Percentiles rank a stretch among this genome's conserved stretches.
Evolutionary conservation across 1,140 invertebrate species (phyloP).

Genomic region (Penaeus chinensis): DNA sequence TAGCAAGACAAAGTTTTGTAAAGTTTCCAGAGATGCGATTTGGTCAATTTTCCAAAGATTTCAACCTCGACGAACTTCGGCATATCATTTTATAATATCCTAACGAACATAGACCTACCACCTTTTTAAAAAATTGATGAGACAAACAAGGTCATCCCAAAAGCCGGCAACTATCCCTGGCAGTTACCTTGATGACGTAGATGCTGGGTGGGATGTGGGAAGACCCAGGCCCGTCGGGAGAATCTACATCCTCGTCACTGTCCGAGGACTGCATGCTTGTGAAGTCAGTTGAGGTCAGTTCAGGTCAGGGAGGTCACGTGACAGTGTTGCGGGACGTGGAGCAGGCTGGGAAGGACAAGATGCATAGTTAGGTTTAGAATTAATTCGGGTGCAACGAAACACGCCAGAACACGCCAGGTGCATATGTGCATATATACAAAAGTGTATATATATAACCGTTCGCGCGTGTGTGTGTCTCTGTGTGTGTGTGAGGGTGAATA

Average conservation of each 20-base stretch:
- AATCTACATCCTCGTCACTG: slow-evolving; percentile 59
- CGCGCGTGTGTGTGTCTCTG: no score
- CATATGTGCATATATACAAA: no score
- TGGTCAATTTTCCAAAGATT: no score
- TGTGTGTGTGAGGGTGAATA: no score
- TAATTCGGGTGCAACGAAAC: not conserved
- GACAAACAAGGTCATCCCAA: not conserved
- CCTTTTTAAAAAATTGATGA: no score
- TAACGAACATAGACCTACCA: no score
- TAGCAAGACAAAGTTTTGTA: no score
- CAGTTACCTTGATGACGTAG: slow-evolving; percentile 62
- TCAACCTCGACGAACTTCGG: no score
- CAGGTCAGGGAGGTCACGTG: slow-evolving; percentile 36
- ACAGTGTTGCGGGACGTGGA: slow-evolving; percentile 36
- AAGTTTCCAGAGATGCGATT: no score
- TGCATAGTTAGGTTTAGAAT: not conserved
- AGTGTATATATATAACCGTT: no score
- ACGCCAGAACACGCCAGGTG: no score
- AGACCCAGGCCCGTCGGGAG: slow-evolving; percentile 57
- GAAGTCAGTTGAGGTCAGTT: slow-evolving; percentile 23
- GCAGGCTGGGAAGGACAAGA: slow-evolving; percentile 28
- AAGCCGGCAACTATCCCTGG: not conserved
- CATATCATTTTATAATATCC: no score
- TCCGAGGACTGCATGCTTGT: slow-evolving; percentile 56
- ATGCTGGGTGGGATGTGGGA: slow-evolving; percentile 62